A percentile compares a stretch with the other conserved stretches of the same genome.
Conservation (phyloP, 2,113 vertebrate species). For the Taurulus bubalis region DNA sequence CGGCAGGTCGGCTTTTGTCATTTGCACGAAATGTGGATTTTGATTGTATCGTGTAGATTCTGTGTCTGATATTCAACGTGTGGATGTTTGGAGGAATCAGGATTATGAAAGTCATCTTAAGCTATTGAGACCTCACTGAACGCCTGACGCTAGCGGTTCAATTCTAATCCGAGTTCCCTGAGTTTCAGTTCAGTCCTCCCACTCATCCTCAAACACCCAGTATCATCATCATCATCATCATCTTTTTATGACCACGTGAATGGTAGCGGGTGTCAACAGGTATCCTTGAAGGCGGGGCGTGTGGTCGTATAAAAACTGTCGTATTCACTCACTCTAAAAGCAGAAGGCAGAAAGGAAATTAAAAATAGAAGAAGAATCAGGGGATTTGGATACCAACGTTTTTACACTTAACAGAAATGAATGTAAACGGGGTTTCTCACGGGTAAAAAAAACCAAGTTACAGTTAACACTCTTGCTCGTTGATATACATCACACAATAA, state of each 20-base stretch:
- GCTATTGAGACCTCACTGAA: constrained; percentile 32
- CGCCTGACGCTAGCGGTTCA: constrained; percentile 23
- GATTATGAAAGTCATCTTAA: constrained; percentile 51
- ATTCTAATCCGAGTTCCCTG: not conserved
- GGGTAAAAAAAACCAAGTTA: constrained; percentile 77
- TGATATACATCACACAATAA: too few species aligned
- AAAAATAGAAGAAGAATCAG: constrained; percentile 61
- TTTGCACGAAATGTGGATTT: constrained; percentile 73
- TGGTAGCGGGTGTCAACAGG: constrained; percentile 13
- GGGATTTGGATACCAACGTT: constrained; percentile 76
- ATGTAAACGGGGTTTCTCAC: constrained; percentile 95
- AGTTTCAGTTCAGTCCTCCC: not conserved
- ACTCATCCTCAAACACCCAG: not conserved
- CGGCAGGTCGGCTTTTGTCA: constrained; percentile 56
- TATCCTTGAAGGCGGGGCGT: constrained; percentile 10
- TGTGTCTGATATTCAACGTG: constrained; percentile 41
- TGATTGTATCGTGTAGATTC: constrained; percentile 52
- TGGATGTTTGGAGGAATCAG: constrained; percentile 66
- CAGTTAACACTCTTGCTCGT: constrained; percentile 16
- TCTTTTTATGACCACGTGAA: constrained; percentile 27
- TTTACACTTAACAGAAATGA: constrained; percentile 90
- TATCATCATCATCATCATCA: not conserved
- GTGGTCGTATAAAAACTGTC: not conserved
- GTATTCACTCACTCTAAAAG: not conserved
- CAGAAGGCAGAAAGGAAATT: not conserved